Evolutionary conservation across 2,797 vertebrate genomes (phyloP), one percentile per base, ranked within the genome.

Genomic region (Lates japonicus): DNA sequence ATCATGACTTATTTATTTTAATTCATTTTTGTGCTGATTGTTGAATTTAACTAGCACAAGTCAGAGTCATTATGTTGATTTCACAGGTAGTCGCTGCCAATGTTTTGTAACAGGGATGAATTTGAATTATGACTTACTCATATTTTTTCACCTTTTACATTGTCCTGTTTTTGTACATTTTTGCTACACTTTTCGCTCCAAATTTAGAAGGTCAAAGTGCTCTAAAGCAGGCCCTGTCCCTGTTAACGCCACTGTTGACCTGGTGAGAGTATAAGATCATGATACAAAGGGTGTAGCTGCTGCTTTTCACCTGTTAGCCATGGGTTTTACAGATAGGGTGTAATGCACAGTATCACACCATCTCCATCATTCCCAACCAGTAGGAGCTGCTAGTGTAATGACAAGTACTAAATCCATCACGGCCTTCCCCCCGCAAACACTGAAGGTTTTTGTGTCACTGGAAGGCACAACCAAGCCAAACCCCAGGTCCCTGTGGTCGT

Each of bases 381-480:
- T 5, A 55, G 58, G 8, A 57, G 22, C 16, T 49, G 31, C 22
- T 42, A n/a, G 29, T 58, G 19, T 25, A 46, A 20, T 0, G 8
- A 17, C 29, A 29, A 37, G 16, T 20, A 42, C 22, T 51, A n/a
- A 57, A 62, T 62, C 35, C 17, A 16, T 48, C 67, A 33, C 19
- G 1, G 13, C 1, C 5, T 55, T 78, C 29, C 14, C 35, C 31
- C 22, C 37, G 12, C 51, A 59, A 54, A 55, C 17, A 22, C 20
- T 67, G 41, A 57, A 46, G 49, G 0, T 61, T 74, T 60, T 39
- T 58, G 49, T 48, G 39, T 70, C 31, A 20, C 39, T 60, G 31
- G 2, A 41, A 52, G 54, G 29, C 37, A 22, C 57, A 48, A 41
- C 20, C 5, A 41, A 52, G 19, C 37, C 20, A 58, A 61, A 64